phyloP scores from a whole-genome alignment of 2,888 invertebrate species.

The Mesorhabditis sp. region DNA sequence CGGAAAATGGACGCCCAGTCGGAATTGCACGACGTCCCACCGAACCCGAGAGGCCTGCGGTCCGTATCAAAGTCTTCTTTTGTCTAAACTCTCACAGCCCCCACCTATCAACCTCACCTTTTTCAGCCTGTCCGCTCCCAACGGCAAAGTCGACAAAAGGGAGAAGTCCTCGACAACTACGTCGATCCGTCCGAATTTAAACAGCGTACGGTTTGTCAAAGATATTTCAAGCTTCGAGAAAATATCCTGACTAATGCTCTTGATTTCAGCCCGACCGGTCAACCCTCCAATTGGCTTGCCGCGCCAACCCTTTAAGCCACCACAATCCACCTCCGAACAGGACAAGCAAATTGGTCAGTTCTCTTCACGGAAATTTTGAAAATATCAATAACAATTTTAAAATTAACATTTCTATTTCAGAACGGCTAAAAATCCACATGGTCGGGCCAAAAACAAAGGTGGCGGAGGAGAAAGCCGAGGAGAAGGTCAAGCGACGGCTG shows the following conservation, averaged over 20 bases:
- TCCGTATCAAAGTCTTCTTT: no score
- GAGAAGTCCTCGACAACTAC: not conserved
- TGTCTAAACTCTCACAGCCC: no score
- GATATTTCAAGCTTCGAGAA: not conserved
- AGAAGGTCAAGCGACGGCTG: not conserved
- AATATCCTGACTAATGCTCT: not conserved
- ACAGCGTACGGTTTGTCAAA: not conserved
- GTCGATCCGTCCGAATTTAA: not conserved
- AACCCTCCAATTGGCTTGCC: conserved; percentile 13
- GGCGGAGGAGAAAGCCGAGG: not conserved
- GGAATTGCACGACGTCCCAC: no score
- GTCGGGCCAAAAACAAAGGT: not conserved
- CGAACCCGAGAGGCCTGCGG: no score
- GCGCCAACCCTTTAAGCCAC: conserved; percentile 11
- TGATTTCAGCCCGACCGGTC: conserved; percentile 11
- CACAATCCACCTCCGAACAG: conserved; percentile 12
- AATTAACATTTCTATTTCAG: not conserved
- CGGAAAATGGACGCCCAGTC: no score
- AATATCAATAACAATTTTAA: not conserved
- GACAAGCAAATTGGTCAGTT: conserved; percentile 11
- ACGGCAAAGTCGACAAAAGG: conserved; percentile 1
- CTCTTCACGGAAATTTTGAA: not conserved
- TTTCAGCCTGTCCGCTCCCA: not conserved
- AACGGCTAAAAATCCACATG: conserved; percentile 2
- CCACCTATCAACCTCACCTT: no score